Percentiles rank a stretch among this genome's conserved stretches.
These are phyloP conservation scores for Heliconius hewitsoni DNA, from an alignment of 1,140 invertebrate species.

Conservation along the genomic window DNA sequence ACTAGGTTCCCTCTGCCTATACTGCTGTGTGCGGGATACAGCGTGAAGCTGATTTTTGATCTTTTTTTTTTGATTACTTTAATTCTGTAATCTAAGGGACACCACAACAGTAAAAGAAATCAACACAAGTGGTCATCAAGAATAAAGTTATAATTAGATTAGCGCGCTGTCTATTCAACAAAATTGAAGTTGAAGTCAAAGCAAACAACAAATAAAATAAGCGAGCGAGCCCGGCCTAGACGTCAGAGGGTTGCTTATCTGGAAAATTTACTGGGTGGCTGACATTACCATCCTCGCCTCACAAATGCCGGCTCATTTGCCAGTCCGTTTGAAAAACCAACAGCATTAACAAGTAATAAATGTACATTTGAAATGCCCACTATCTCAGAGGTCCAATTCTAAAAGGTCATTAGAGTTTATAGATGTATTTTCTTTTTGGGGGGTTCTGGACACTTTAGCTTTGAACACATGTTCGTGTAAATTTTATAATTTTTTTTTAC, in stretches of 20 bases:
- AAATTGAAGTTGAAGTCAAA: constrained; percentile 30
- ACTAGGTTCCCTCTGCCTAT: too few relatives aligned
- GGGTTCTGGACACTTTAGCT: too few relatives aligned
- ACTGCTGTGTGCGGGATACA: too few relatives aligned
- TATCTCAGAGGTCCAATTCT: constrained; percentile 16
- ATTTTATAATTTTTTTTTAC: too few relatives aligned
- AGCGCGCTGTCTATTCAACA: constrained; percentile 26
- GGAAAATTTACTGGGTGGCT: constrained; percentile 69
- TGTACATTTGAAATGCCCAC: constrained; percentile 43
- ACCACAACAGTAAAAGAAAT: neutral
- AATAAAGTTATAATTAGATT: constrained; percentile 21
- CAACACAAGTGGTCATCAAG: neutral
- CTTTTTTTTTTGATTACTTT: too few relatives aligned
- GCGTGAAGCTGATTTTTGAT: too few relatives aligned
- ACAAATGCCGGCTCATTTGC: constrained; percentile 66
- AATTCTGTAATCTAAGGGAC: too few relatives aligned
- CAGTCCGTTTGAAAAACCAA: constrained; percentile 65
- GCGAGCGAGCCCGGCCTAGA: constrained; percentile 54
- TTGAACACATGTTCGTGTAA: too few relatives aligned
- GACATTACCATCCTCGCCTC: constrained; percentile 69
- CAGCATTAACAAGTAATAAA: constrained; percentile 53
- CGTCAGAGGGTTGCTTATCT: constrained; percentile 68
- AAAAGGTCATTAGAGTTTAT: neutral
- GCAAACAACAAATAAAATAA: constrained; percentile 62
- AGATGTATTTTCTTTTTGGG: too few relatives aligned